phyloP scores from a whole-genome alignment of 1,140 invertebrate genomes.

The Cydia fagiglandana region DNA sequence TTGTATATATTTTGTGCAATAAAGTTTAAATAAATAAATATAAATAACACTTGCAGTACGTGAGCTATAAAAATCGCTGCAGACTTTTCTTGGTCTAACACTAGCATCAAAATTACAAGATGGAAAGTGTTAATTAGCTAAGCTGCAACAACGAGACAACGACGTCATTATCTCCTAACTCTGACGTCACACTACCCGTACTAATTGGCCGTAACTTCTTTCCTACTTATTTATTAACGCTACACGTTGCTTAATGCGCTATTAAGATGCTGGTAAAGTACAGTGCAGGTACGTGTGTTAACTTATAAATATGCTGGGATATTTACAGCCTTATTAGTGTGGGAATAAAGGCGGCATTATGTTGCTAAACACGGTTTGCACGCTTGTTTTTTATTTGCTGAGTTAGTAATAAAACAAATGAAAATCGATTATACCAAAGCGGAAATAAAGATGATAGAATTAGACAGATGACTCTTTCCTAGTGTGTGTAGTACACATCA shows the following conservation, averaged over 20 bases:
- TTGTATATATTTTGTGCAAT: too few species aligned
- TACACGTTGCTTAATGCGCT: neutral
- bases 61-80: too few species aligned
- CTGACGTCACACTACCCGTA: neutral
- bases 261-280: constrained; percentile 6
- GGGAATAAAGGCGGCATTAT: neutral
- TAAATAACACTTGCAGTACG: too few species aligned
- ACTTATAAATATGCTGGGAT: neutral
- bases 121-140: neutral
- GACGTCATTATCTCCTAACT: neutral
- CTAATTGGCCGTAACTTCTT: constrained; percentile 7
- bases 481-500: too few species aligned
- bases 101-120: neutral
- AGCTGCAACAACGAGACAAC: neutral
- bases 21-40: too few species aligned
- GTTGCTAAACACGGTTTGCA: neutral
- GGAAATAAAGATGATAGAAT: too few species aligned
- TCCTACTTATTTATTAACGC: neutral
- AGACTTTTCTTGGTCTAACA: too few species aligned
- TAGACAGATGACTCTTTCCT: too few species aligned
- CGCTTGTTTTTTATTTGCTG: neutral
- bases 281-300: neutral
- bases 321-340: neutral
- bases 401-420: neutral
- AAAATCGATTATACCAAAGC: too few species aligned